A percentile compares a stretch with the other conserved stretches of the same genome.
These are phyloP conservation scores for Sardinella longiceps DNA, from an alignment of 2,797 vertebrate genomes.

Conservation along the genomic window DNA sequence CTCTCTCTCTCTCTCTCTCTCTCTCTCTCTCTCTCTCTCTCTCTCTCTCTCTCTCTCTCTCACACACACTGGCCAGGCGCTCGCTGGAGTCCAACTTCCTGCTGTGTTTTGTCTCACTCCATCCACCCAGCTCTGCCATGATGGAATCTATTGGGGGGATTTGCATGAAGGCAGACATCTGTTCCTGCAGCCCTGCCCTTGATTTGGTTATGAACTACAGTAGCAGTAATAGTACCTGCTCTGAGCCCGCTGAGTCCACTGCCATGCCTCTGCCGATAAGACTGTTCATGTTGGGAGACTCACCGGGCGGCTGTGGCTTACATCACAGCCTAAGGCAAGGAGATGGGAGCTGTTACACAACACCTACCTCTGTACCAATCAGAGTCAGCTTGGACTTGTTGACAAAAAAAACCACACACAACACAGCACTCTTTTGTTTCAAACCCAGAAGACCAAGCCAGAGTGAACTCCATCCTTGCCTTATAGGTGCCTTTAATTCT, in stretches of 20 bases:
- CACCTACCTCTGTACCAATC: neutral
- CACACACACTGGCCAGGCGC: neutral
- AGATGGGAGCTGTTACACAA: neutral
- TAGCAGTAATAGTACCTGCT: neutral
- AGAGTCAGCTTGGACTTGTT: neutral
- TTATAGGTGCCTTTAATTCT: neutral
- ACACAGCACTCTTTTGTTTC: neutral
- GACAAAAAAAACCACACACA: neutral
- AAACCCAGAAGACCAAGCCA: neutral
- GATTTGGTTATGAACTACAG: constrained; percentile 3
- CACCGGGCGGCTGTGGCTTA: neutral
- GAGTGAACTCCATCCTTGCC: neutral
- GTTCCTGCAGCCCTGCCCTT: neutral
- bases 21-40: too few species aligned
- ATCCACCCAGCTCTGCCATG: neutral
- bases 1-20: too few species aligned
- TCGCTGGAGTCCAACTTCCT: neutral
- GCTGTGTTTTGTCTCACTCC: neutral
- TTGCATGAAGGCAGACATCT: neutral
- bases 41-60: too few species aligned
- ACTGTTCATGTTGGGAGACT: neutral
- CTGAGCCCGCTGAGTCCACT: neutral
- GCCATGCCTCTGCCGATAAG: neutral
- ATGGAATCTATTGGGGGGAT: neutral
- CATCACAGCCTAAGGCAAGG: neutral